Evolutionary conservation across 2,888 invertebrate genomes (phyloP), one percentile per base, ranked within the genome.

Genomic region (Rotaria magnacalcarata): DNA sequence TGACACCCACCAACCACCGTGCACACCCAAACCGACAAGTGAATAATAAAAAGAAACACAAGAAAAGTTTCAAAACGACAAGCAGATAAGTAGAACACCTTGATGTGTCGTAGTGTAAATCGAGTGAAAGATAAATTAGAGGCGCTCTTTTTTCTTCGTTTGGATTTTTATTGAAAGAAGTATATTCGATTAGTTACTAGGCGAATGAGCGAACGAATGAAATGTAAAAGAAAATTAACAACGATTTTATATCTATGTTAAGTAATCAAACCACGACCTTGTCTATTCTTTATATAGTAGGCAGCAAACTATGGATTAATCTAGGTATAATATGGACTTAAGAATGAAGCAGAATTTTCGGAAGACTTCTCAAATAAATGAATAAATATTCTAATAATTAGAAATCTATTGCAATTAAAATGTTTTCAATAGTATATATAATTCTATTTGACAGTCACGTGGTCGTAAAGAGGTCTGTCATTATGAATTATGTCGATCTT

Each of bases 191-290:
- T 67, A 34, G 67, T 67, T 34, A 19, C 34, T 67, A 67, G 67
- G 34, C 67, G 67, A 67, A 67, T 67, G 4, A 6, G 34, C 67
- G 67, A 67, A 67, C 34, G 67, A 27, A 67, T 34, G 67, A 67
- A 41, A 67, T 67, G 34, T 2, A 67, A 34, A 34, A 19, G 14
- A 14, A 52, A 52, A 52, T 14, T 11, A 50, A 52, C 52, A 67
- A 19, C 34, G 67, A 67, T 67, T 67, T 34, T 67, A 67, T 67
- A 67, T 67, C 11, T 67, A 34, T 41, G 19, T 67, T 67, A 67
- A 67, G 67, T 67, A 67, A 67, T 67, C 67, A 67, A 67, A 67
- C 67, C 67, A 34, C 67, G 67, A 67, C 67, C 67, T 67, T 67
- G 67, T 67, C 67, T 19, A 34, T 67, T 67, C 67, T 67, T 67